Evolutionary conservation across 2,797 vertebrate species (phyloP).

Genomic region (Micrastur ruficollis): DNA sequence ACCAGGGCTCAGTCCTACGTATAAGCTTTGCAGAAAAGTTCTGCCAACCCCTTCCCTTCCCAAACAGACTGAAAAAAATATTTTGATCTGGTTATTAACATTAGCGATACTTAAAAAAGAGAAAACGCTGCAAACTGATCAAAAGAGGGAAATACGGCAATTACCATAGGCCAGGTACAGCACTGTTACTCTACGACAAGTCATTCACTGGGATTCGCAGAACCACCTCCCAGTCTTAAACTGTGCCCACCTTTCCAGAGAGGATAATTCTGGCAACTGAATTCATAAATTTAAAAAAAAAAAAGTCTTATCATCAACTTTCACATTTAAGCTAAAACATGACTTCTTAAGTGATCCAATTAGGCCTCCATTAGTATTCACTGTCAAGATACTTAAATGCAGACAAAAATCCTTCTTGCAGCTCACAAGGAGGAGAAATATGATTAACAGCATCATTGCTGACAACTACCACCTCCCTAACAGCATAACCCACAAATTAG

Average conservation of each 20-base stretch:
- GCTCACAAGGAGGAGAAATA: background rate
- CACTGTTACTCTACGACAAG: background rate
- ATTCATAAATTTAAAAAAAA: background rate
- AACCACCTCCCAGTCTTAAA: background rate
- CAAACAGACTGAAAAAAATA: background rate
- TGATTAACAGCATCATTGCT: background rate
- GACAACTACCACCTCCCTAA: background rate
- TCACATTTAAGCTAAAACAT: background rate
- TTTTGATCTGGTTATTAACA: background rate
- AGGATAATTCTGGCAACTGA: background rate
- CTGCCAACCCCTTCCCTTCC: background rate
- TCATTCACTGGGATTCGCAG: background rate
- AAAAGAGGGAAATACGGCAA: background rate
- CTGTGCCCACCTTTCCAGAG: background rate
- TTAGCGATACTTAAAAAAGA: fast-evolving
- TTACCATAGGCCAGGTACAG: background rate
- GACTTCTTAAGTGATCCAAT: background rate
- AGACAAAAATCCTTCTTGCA: background rate
- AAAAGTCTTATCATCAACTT: background rate
- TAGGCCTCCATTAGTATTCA: background rate
- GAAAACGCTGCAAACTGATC: background rate
- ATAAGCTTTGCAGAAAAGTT: background rate
- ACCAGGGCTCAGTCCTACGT: background rate
- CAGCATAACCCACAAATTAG: too few relatives aligned
- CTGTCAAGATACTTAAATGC: background rate